These are phyloP conservation scores for Melanostoma scalare DNA, from an alignment of 2,888 invertebrate species.

Conservation along the genomic window DNA sequence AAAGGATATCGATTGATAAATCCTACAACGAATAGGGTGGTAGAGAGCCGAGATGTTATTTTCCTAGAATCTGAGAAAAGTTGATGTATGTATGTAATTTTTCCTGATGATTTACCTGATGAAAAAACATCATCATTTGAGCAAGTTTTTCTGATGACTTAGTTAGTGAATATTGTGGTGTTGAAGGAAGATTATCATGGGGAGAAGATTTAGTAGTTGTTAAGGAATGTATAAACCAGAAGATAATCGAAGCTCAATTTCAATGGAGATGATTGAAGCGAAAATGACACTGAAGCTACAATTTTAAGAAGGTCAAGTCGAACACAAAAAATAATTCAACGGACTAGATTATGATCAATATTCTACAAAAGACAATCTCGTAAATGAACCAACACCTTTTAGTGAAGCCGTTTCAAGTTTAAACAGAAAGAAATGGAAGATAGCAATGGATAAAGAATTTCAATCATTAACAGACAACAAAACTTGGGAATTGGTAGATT, in stretches of 20 bases:
- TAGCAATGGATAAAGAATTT: neutral
- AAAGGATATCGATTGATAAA: slow-evolving; percentile 10
- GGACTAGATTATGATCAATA: neutral
- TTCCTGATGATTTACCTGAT: too few relatives aligned
- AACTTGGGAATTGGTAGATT: too few relatives aligned
- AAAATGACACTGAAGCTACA: neutral
- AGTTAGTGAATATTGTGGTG: neutral
- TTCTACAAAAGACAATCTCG: neutral
- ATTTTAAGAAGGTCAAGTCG: neutral
- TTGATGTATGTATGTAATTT: too few relatives aligned
- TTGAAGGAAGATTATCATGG: neutral
- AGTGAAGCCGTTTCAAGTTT: neutral
- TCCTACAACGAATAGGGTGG: neutral
- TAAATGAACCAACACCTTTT: neutral
- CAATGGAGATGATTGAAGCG: neutral
- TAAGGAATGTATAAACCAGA: neutral
- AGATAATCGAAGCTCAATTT: too few relatives aligned
- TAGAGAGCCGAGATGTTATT: slow-evolving; percentile 8
- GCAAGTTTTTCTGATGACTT: too few relatives aligned
- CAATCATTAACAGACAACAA: too few relatives aligned
- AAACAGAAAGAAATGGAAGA: neutral
- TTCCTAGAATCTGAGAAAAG: neutral
- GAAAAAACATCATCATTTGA: too few relatives aligned
- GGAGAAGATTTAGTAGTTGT: neutral
- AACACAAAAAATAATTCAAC: neutral